These are phyloP conservation scores for Anastrepha ludens DNA, from an alignment of 1,140 invertebrate species.

Conservation along the genomic window DNA sequence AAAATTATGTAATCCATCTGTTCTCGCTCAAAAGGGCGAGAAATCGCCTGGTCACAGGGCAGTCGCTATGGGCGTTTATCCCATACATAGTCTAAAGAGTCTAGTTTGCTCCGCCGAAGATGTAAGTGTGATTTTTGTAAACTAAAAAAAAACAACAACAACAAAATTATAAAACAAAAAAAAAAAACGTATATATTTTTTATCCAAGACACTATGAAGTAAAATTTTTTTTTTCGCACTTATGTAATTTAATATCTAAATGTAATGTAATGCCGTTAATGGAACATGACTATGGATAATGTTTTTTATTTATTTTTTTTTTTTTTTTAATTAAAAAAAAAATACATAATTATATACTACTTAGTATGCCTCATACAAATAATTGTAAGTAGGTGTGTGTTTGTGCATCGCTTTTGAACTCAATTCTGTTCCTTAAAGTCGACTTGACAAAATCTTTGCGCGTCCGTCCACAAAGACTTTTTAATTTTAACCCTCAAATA, in stretches of 20 bases:
- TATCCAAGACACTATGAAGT: not conserved
- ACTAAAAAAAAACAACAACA: not conserved
- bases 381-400: too few relatives aligned
- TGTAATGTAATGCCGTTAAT: not conserved
- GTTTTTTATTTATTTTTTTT: not conserved
- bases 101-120: conserved; percentile 87
- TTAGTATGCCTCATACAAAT: too few relatives aligned
- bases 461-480: too few relatives aligned
- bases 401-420: too few relatives aligned
- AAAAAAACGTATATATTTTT: too few relatives aligned
- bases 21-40: conserved; percentile 80
- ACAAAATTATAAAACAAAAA: not conserved
- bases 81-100: conserved; percentile 89
- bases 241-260: not conserved
- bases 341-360: not conserved
- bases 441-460: too few relatives aligned
- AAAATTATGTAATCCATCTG: not conserved
- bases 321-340: not conserved
- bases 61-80: conserved; percentile 90
- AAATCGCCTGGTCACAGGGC: conserved; percentile 90
- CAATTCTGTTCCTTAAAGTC: too few relatives aligned
- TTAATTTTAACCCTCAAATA: too few relatives aligned
- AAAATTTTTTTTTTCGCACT: not conserved
- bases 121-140: conserved; percentile 82
- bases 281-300: not conserved